phyloP scores from a whole-genome alignment of 2,113 vertebrate genomes.

The Carassius gibelio region DNA sequence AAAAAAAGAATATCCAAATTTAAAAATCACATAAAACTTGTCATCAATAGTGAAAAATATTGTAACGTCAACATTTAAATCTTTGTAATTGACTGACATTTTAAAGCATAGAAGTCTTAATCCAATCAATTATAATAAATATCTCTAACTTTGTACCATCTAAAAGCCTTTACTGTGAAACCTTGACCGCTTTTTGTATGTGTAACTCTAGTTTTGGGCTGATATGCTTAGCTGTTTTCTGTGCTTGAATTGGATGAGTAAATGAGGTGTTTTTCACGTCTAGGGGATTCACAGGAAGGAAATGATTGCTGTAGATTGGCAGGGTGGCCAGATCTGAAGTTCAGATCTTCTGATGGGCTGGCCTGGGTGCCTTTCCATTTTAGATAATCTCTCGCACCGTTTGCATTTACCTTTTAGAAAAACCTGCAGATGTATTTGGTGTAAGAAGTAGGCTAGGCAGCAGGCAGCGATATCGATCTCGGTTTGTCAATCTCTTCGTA shows the following conservation, averaged over 20 bases:
- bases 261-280: neutral
- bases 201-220: neutral
- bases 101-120: neutral
- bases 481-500: neutral
- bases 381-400: neutral
- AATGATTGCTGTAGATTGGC: neutral
- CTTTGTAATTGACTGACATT: too few relatives aligned
- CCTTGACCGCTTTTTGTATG: neutral
- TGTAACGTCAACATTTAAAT: too few relatives aligned
- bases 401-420: neutral
- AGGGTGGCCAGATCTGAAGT: neutral
- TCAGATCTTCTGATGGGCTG: neutral
- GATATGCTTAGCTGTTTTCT: neutral
- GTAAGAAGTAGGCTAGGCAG: neutral
- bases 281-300: constrained; percentile 26
- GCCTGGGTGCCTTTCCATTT: neutral
- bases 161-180: neutral
- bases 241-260: constrained; percentile 13
- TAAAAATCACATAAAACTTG: too few relatives aligned
- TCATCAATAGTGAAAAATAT: too few relatives aligned
- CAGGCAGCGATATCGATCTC: neutral
- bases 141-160: neutral
- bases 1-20: neutral
- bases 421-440: constrained; percentile 1
- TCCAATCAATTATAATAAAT: neutral